Conservation (phyloP, 37 sponge, comb jelly and placozoan species). For the Aphrocallistes beatrix region DNA sequence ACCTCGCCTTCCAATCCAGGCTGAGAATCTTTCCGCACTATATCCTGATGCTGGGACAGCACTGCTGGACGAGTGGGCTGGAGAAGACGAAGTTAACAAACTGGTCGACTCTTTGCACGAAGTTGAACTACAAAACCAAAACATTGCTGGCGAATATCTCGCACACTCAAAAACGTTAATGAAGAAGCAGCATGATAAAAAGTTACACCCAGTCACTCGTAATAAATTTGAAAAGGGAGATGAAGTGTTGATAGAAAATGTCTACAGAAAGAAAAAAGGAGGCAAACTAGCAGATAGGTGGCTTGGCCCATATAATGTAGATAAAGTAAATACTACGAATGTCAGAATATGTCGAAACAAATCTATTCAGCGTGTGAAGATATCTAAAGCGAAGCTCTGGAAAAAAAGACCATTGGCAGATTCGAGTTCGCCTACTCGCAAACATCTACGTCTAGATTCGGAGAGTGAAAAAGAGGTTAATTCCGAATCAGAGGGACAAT, state of each 20-base stretch:
- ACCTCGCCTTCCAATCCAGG: neutral
- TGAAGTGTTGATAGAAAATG: neutral
- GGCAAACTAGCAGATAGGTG: neutral
- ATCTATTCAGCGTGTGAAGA: neutral
- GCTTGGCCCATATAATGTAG: neutral
- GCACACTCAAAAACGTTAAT: neutral
- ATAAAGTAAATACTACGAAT: neutral
- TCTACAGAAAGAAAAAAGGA: neutral
- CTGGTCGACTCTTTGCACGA: neutral
- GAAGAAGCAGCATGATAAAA: neutral
- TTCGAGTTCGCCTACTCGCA: neutral
- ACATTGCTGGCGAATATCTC: neutral
- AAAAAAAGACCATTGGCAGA: neutral
- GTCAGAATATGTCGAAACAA: neutral
- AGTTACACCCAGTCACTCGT: neutral
- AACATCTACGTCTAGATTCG: neutral
- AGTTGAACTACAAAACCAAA: neutral
- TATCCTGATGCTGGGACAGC: neutral
- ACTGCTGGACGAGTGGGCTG: neutral
- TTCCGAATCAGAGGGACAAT: neutral
- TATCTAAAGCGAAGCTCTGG: neutral
- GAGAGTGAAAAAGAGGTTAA: neutral
- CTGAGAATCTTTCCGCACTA: neutral
- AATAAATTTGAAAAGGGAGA: neutral
- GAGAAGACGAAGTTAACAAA: neutral